Evolutionary conservation across 2,888 invertebrate species (phyloP), one percentile per base, ranked within the genome.

Genomic region (Agriotes lineatus): DNA sequence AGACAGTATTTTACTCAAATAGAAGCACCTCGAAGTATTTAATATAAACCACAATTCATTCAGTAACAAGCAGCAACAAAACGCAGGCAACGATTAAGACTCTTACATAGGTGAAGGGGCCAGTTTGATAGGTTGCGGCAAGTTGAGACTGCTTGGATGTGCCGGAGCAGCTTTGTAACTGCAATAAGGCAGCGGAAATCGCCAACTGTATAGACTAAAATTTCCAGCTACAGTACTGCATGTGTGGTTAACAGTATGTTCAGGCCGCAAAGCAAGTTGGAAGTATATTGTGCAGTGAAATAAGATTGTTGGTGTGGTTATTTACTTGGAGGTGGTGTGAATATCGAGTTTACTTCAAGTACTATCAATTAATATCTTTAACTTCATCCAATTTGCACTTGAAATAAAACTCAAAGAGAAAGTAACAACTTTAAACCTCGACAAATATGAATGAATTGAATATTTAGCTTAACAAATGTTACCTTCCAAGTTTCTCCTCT

Each of bases 131-230:
- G 92, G 92, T 82, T 91, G 90, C 83, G 92, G 92, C 87, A 92
- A 88, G 85, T 91, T 91, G 86, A 91, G 88, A 86, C 91, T 91
- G 86, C 91, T 91, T 82, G 92, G 91, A 85, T 92, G 92, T 84
- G 89, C 89, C 74, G 85, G 84, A 79, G 90, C 90, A 87, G 90
- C 91, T 89, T 91, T 91, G 90, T 93, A 93, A 90, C 94, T 94
- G 92, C 94, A 94, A 94, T 95, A 94, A 90, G 94, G 94, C 91
- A 95, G 93, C 89, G 95, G 94, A 91, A 94, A 95, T 90, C 94
- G 94, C 94, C 94, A 94, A 93, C 94, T 94, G 91, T 94, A 94
- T 91, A 95, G 92, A 93, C 94, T 95, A 92, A 83, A 84, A 85
- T 83, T 81, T 77, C 78, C 80, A 75, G 71, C 74, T 77, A 75